These are phyloP conservation scores for Halcyon smyrnensis DNA, from an alignment of 2,797 vertebrate genomes.

Conservation along the genomic window DNA sequence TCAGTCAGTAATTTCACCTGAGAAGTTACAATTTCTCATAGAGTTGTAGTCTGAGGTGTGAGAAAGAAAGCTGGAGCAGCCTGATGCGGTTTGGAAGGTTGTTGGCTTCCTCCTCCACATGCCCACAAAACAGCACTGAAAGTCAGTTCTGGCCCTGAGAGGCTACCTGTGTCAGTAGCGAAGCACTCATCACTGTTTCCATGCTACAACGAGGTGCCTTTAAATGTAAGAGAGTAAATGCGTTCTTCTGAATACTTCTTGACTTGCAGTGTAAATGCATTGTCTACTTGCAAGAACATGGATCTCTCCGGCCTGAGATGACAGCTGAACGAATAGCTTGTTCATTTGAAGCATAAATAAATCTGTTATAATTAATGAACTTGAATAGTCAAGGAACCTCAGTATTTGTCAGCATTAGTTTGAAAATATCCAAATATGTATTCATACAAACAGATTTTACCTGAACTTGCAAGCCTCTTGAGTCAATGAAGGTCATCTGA, in stretches of 20 bases:
- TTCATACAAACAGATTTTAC: background rate
- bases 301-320: background rate
- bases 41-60: background rate
- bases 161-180: background rate
- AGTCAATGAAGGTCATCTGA: background rate
- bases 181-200: background rate
- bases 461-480: background rate
- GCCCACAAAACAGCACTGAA: background rate
- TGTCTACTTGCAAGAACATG: background rate
- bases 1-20: background rate
- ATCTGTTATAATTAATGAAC: background rate
- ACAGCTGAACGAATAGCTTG: background rate
- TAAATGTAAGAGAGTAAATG: background rate
- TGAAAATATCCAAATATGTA: background rate
- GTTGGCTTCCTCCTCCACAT: background rate
- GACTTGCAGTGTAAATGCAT: fast-evolving
- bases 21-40: background rate
- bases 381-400: background rate
- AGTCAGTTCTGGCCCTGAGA: background rate
- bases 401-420: background rate
- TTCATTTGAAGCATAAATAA: background rate
- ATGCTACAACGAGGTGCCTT: background rate
- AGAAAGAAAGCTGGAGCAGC: background rate
- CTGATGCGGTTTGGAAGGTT: background rate
- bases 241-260: fast-evolving